phyloP scores from a whole-genome alignment of 2,888 invertebrate species.

The Cheilosia vernalis region DNA sequence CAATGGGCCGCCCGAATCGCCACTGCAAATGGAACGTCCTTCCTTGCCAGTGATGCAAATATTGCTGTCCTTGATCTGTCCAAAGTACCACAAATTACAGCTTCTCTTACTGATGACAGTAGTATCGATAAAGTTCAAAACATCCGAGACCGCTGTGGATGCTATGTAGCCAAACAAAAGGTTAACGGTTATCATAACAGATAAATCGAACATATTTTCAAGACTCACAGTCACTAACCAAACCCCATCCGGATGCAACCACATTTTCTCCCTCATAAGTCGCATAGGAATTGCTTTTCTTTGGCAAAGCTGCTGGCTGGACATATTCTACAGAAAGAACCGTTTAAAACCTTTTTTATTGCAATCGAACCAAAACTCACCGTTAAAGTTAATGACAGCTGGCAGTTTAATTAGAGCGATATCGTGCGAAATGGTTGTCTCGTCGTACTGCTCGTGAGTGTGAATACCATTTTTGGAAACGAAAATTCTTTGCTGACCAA shows the following conservation, averaged over 20 bases:
- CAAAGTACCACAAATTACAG: conserved; percentile 76
- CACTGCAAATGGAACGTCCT: conserved; percentile 80
- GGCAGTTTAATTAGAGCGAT: conserved; percentile 78
- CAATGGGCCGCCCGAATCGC: conserved; percentile 82
- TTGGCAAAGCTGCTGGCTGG: conserved; percentile 78
- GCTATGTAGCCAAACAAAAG: background rate
- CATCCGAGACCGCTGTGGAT: conserved; percentile 73
- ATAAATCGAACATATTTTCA: no score
- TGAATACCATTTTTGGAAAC: conserved; percentile 70
- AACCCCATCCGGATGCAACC: conserved; percentile 81
- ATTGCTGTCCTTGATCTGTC: conserved; percentile 66
- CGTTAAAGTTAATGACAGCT: conserved; percentile 79
- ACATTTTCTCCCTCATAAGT: conserved; percentile 76
- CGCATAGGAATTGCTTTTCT: conserved; percentile 59
- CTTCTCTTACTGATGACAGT: conserved; percentile 75
- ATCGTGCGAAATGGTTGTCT: conserved; percentile 76
- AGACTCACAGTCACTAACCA: conserved; percentile 77
- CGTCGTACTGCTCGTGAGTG: conserved; percentile 76
- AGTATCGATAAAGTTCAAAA: conserved; percentile 77
- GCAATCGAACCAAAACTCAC: conserved; percentile 76
- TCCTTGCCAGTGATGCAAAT: conserved; percentile 82
- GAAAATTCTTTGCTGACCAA: conserved; percentile 74
- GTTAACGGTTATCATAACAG: no score
- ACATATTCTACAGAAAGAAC: conserved; percentile 56
- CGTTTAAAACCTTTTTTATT: background rate